Evolutionary conservation across 92 coral and sea anemone genomes (phyloP).

Genomic region (Epizoanthus stellaris): DNA sequence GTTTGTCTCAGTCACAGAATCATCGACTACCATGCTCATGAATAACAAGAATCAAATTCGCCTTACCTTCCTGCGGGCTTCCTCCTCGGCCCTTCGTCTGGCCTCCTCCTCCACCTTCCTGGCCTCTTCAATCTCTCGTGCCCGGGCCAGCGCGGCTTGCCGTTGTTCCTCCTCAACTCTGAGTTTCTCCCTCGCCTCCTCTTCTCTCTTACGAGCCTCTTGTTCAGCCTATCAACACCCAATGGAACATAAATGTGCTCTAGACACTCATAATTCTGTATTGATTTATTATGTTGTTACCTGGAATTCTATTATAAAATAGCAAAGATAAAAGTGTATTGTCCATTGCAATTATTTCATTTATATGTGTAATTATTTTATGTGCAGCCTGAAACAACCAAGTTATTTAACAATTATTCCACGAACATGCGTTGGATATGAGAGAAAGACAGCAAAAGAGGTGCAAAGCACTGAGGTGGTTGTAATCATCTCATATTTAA

Average conservation of each 20-base stretch:
- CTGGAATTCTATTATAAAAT: neutral
- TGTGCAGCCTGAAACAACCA: too few species aligned
- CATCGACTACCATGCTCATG: too few species aligned
- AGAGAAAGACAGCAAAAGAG: too few species aligned
- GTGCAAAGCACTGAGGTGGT: too few species aligned
- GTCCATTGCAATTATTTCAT: too few species aligned
- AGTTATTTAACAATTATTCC: too few species aligned
- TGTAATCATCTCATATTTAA: too few species aligned
- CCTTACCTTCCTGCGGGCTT: slow-evolving; percentile 5
- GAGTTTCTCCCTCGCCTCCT: slow-evolving; percentile 83
- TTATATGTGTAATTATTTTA: too few species aligned
- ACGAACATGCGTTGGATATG: too few species aligned
- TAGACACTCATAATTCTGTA: neutral
- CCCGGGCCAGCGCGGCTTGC: slow-evolving; percentile 83
- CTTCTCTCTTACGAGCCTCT: slow-evolving; percentile 82
- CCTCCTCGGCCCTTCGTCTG: slow-evolving; percentile 58
- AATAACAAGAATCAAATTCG: too few species aligned
- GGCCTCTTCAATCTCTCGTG: slow-evolving; percentile 82
- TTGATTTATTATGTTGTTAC: neutral
- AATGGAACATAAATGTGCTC: neutral
- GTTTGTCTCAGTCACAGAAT: too few species aligned
- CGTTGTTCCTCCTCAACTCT: slow-evolving; percentile 89
- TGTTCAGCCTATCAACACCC: slow-evolving; percentile 78
- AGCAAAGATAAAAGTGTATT: neutral
- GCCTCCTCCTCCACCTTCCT: slow-evolving; percentile 81